Evolutionary conservation across 2,113 vertebrate species (phyloP).

Genomic region (Rousettus leschenaultii): DNA sequence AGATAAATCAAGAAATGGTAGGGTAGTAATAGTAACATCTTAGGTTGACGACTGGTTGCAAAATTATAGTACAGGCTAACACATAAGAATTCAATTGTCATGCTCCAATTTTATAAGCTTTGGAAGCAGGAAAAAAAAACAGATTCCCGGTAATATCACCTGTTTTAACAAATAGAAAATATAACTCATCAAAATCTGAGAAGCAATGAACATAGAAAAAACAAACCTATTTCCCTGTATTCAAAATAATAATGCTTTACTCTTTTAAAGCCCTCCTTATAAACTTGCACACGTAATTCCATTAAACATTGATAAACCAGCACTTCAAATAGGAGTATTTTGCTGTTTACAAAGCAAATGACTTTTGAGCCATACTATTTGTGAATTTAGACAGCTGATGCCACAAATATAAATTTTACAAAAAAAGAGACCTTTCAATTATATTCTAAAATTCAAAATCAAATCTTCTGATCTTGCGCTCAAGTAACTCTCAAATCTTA

Average conservation of each 20-base stretch:
- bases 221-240: background rate
- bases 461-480: conserved; percentile 5
- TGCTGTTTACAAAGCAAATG: background rate
- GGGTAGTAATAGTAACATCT: background rate
- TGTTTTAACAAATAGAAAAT: conserved; percentile 5
- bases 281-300: background rate
- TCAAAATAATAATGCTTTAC: conserved; percentile 1
- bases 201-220: background rate
- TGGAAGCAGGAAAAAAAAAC: background rate
- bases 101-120: background rate
- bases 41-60: conserved; percentile 29
- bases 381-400: conserved; percentile 18
- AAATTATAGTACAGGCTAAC: background rate
- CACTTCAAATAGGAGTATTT: conserved; percentile 13
- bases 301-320: background rate
- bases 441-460: conserved; percentile 47
- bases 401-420: background rate
- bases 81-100: background rate
- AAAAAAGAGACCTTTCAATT: background rate
- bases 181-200: conserved; percentile 10
- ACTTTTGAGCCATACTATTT: background rate
- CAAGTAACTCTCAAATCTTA: background rate
- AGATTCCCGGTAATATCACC: background rate
- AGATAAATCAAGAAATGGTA: conserved; percentile 40
- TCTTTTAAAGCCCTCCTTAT: background rate